Percentiles rank a stretch among this genome's conserved stretches.
phyloP scores from a whole-genome alignment of 2,797 vertebrate genomes.

The Botia almorhae region DNA sequence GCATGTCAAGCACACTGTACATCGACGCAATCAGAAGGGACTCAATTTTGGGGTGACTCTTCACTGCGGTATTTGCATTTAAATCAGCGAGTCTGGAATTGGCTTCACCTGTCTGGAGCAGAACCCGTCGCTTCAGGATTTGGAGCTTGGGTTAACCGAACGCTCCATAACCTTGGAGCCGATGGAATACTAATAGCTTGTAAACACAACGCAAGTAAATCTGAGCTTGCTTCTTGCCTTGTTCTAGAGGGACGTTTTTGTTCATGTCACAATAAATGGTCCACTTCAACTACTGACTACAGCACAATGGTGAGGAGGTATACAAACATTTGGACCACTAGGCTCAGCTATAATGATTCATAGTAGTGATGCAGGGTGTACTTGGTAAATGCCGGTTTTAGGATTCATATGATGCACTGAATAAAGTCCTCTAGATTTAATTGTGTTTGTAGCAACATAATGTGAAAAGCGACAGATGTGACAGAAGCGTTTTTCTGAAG shows the following conservation, averaged over 20 bases:
- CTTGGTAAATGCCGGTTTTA: background rate
- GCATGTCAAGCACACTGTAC: constrained; percentile 70
- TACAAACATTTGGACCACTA: background rate
- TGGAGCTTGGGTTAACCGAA: constrained; percentile 66
- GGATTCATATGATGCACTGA: background rate
- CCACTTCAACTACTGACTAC: too few relatives aligned
- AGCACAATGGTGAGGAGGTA: background rate
- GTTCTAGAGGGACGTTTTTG: constrained; percentile 18
- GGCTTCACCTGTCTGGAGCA: constrained; percentile 77
- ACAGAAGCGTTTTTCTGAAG: constrained; percentile 11
- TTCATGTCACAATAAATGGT: background rate
- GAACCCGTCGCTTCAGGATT: constrained; percentile 74
- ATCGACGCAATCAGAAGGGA: constrained; percentile 58
- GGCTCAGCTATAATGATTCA: background rate
- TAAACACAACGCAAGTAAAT: constrained; percentile 61
- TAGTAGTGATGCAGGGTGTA: background rate
- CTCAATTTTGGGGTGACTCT: constrained; percentile 45
- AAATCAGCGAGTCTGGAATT: constrained; percentile 81
- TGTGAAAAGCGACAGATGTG: background rate
- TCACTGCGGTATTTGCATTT: constrained; percentile 79
- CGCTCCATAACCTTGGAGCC: constrained; percentile 70
- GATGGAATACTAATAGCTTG: constrained; percentile 72
- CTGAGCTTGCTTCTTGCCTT: constrained; percentile 48
- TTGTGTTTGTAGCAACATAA: constrained; percentile 17
- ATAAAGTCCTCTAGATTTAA: background rate